phyloP scores from a whole-genome alignment of 30 jellyfish, hydroid and myxozoan species.

The Pelagia noctiluca region DNA sequence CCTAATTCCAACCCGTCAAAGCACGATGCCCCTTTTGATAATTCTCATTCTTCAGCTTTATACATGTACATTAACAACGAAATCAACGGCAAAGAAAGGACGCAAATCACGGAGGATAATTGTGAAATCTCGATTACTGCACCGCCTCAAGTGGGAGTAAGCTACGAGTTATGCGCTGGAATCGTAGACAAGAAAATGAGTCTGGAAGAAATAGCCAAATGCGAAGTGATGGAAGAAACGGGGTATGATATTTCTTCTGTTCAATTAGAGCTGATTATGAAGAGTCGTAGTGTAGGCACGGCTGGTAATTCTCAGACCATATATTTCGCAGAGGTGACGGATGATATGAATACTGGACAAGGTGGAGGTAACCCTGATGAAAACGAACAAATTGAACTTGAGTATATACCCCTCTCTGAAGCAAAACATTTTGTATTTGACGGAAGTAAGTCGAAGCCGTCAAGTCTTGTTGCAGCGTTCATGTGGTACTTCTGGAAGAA shows the following conservation, averaged over 20 bases:
- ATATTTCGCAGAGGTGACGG: slow-evolving; percentile 96
- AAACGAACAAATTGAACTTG: slow-evolving; percentile 88
- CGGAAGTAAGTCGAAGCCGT: slow-evolving; percentile 65
- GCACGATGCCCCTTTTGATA: too few relatives aligned
- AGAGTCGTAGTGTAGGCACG: slow-evolving; percentile 70
- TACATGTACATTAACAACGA: slow-evolving; percentile 82
- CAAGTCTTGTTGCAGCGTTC: slow-evolving; percentile 87
- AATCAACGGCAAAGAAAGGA: slow-evolving; percentile 57
- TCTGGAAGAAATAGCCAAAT: slow-evolving; percentile 80
- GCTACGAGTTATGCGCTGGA: slow-evolving; percentile 99
- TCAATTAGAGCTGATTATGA: slow-evolving; percentile 40
- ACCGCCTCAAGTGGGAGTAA: slow-evolving; percentile 75
- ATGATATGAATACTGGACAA: slow-evolving; percentile 81
- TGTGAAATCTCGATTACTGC: slow-evolving; percentile 62
- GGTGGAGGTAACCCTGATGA: slow-evolving; percentile 94
- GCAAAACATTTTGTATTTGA: slow-evolving; percentile 82
- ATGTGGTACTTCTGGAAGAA: slow-evolving; percentile 92
- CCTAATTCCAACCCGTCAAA: too few relatives aligned
- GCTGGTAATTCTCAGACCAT: slow-evolving; percentile 76
- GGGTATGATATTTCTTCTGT: slow-evolving; percentile 85
- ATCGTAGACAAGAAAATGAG: slow-evolving; percentile 79
- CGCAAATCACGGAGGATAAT: slow-evolving; percentile 58
- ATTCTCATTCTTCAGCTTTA: slow-evolving; percentile 65
- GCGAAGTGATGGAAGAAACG: slow-evolving; percentile 90
- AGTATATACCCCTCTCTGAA: slow-evolving; percentile 75